Evolutionary conservation across 1,140 invertebrate species (phyloP), one percentile per base, ranked within the genome.

Genomic region (Metaphire vulgaris): DNA sequence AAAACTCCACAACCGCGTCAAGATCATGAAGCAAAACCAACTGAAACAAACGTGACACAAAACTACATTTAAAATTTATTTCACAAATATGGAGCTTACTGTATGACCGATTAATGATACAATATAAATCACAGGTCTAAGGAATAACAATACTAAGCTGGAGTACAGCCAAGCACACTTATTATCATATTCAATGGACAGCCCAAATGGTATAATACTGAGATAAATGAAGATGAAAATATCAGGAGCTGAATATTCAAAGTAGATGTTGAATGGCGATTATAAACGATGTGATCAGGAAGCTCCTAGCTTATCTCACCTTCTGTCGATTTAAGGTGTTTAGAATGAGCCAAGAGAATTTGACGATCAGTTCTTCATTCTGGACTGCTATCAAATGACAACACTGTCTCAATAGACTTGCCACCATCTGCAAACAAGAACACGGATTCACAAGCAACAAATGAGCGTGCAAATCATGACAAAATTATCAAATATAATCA

Each of bases 261-360:
- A 21, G 41, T 21, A 56, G 21, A 56, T 56, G 6, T 56, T 12
- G 21, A 6, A 56, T n/a, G n/a, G n/a, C n/a, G n/a, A n/a, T n/a
- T n/a, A n/a, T n/a, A 56, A 56, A 56, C 21, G 6, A 6, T 56
- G 21, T 56, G 6, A 6, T 21, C 6, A 56, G 21, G 41, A 56
- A 56, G 21, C 21, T 21, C 41, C 6, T 56, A 56, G 41, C 41
- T 56, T 12, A 56, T 56, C 41, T 12, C 26, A 73, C 72, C 33
- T 31, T 73, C 41, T 73, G 72, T 33, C 34, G 32, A 34, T 73
- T 73, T 2, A 73, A 26, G 56, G 41, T 34, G 21, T 73, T 73
- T 21, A 73, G 33, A 41, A 73, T 34, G 72, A 73, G 72, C 33
- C 72, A 73, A 41, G 32, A 41, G 41, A 73, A 73, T 30, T 73